These are phyloP conservation scores for Pluvialis apricaria DNA, from an alignment of 2,113 vertebrate genomes.

Conservation along the genomic window DNA sequence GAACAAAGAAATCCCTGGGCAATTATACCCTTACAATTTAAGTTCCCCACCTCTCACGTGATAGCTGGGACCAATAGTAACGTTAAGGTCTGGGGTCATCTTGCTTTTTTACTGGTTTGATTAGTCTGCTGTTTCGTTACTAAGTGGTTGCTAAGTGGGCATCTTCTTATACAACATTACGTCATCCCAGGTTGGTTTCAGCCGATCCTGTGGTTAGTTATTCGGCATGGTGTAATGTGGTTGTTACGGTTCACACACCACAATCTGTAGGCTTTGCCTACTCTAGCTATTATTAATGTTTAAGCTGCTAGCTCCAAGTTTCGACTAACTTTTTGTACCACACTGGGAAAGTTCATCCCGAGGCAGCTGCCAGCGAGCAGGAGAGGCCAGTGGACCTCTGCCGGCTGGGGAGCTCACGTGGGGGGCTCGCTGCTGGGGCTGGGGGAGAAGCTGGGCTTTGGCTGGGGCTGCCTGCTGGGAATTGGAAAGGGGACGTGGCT, in stretches of 20 bases:
- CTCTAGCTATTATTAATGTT: not conserved
- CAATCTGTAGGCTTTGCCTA: not conserved
- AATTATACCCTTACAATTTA: not conserved
- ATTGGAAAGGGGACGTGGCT: not conserved
- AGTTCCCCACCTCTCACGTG: not conserved
- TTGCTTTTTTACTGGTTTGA: not conserved
- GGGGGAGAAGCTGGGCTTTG: not conserved
- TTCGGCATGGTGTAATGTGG: not conserved
- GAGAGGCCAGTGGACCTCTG: not conserved
- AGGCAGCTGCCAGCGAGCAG: not conserved
- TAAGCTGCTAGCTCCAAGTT: not conserved
- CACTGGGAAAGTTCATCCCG: not conserved
- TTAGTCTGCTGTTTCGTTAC: not conserved
- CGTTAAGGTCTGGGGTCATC: not conserved
- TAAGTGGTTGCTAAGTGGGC: not conserved
- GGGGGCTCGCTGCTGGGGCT: not conserved
- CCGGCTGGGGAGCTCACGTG: accelerated
- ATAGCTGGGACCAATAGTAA: not conserved
- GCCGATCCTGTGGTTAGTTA: not conserved
- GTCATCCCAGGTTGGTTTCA: not conserved
- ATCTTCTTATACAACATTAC: not conserved
- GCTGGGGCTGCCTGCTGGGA: not conserved
- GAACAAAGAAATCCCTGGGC: not conserved
- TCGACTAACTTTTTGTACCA: not conserved
- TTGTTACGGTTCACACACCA: not conserved